Conservation (phyloP, 1,140 invertebrate species). For the Drosophila cardini region DNA sequence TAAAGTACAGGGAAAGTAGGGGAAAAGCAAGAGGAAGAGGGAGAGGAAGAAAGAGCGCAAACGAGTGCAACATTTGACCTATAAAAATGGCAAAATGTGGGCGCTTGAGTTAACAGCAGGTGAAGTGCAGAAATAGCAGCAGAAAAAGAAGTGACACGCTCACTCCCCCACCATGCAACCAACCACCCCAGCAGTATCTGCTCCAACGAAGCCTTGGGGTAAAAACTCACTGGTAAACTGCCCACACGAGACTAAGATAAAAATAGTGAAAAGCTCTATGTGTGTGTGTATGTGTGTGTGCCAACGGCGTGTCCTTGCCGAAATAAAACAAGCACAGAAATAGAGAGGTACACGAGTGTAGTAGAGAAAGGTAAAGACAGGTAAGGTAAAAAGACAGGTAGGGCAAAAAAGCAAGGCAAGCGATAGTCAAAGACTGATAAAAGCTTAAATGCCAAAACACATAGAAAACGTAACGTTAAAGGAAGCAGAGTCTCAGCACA, state of each 20-base stretch:
- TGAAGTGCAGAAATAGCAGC: slow-evolving; percentile 21
- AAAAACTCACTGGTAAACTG: slow-evolving; percentile 42
- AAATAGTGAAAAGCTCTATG: slow-evolving; percentile 42
- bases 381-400: not conserved
- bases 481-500: slow-evolving; percentile 25
- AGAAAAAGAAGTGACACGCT: not conserved
- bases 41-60: too few species aligned
- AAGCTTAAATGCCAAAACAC: slow-evolving; percentile 56
- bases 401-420: slow-evolving; percentile 45
- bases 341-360: slow-evolving; percentile 3
- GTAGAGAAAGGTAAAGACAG: not conserved
- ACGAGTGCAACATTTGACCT: slow-evolving; percentile 50
- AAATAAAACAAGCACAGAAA: slow-evolving; percentile 48
- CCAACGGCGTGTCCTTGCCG: slow-evolving; percentile 64
- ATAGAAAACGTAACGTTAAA: slow-evolving; percentile 31
- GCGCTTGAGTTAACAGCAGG: slow-evolving; percentile 13
- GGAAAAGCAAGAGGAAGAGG: not conserved
- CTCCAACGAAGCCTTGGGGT: not conserved
- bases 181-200: not conserved
- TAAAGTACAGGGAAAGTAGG: not conserved
- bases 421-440: slow-evolving; percentile 63
- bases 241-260: slow-evolving; percentile 57
- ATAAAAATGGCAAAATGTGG: slow-evolving; percentile 50
- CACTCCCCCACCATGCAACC: not conserved
- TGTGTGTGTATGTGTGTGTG: slow-evolving; percentile 15